Base-by-base conservation (phyloP, 2,113 vertebrate species). In the Hypomesus transpacificus region DNA sequence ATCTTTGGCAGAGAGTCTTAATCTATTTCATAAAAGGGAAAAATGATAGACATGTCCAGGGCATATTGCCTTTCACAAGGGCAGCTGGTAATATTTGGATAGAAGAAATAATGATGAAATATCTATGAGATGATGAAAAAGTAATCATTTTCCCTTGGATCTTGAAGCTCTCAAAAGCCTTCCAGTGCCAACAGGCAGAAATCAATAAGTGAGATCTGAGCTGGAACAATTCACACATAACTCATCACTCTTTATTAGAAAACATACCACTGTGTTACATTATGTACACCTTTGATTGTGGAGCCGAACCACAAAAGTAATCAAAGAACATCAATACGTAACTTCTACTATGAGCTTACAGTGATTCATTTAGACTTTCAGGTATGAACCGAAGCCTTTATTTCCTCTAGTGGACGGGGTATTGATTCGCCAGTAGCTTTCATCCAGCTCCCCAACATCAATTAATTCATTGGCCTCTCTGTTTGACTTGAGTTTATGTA, bases 161-260 rank as follows among this genome's bases (percentile, higher is more conserved):
- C 84, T 76, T 59, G 66, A 22, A 28, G 73, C 80, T 72, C 87
- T 84, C 79, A 81, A 79, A 75, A 86, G 80, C 82, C 74, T 77
- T 74, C 66, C 58, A 73, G 81, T 80, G 81, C 80, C 85, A 84
- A 79, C 85, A 82, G 73, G 82, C 69, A 75, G 71, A 84, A 90
- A 91, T 91, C 90, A 89, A 91, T 92, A 91, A 73, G 83, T 82
- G 75, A 85, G 76, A 88, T 89, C 84, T 85, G 82, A 80, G 86
- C 87, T 87, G 85, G 84, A 81, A 88, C 88, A 89, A 90, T 91
- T 89, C 87, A 82, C 78, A 81, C 82, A 84, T 70, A 68, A 84
- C 83, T 81, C 86, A 89, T 87, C 85, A 81, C 78, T 89, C 86
- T 84, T 88, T 86, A 87, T 84, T 82, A 80, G 73, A 89, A 80